Evolutionary conservation across 2,113 vertebrate species (phyloP).

Genomic region (Arizona elegans): DNA sequence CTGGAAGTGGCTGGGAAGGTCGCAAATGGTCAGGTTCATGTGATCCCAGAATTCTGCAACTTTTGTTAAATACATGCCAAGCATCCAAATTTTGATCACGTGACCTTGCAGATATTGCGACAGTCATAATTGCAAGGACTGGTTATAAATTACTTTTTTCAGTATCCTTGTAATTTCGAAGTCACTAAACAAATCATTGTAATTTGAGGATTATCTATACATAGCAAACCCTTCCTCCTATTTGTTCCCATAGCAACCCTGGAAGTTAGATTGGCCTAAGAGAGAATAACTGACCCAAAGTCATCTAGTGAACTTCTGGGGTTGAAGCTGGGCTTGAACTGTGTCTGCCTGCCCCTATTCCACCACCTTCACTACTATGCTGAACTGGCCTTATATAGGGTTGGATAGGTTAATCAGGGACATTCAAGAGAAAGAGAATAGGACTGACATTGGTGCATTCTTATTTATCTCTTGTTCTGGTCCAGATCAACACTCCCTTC

Average conservation of each 20-base stretch:
- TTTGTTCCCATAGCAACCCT: neutral
- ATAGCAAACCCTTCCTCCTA: neutral
- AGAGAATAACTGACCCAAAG: neutral
- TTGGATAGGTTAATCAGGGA: neutral
- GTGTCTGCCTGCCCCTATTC: neutral
- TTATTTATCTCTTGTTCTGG: neutral
- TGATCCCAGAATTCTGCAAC: neutral
- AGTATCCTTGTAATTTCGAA: neutral
- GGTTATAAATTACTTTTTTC: neutral
- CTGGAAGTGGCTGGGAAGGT: neutral
- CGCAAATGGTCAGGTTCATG: neutral
- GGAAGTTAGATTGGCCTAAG: neutral
- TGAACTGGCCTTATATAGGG: neutral
- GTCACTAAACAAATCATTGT: neutral
- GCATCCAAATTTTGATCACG: neutral
- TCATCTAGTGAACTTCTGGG: neutral
- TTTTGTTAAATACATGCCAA: neutral
- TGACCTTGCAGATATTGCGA: neutral
- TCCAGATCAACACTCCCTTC: neutral
- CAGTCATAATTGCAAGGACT: neutral
- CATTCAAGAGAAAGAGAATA: neutral
- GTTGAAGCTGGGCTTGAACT: neutral
- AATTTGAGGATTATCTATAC: neutral
- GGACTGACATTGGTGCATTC: neutral
- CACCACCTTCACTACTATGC: neutral